Percentiles rank a stretch among this genome's conserved stretches.
These are phyloP conservation scores for Pitangus sulphuratus DNA, from an alignment of 2,797 vertebrate genomes.

Conservation along the genomic window DNA sequence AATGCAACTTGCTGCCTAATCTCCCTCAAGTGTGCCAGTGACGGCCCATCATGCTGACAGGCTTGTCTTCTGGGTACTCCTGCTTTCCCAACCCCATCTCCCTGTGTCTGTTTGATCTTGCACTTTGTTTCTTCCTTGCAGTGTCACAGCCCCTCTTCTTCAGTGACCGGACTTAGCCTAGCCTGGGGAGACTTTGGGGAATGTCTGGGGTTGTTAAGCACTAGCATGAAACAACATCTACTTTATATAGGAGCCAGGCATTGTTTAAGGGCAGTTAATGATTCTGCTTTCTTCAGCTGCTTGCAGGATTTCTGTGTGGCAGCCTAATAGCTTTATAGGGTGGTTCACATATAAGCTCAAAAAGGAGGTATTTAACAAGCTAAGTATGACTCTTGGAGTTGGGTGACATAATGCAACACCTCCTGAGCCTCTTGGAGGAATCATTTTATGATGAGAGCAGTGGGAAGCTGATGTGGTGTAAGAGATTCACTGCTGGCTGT, in stretches of 20 bases:
- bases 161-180: rapidly evolving
- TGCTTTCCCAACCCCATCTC: background rate
- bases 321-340: background rate
- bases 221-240: background rate
- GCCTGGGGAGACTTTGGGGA: background rate
- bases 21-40: background rate
- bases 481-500: background rate
- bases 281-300: background rate
- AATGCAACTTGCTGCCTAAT: background rate
- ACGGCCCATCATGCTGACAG: background rate
- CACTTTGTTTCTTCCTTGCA: background rate
- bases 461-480: background rate
- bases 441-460: background rate
- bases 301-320: background rate
- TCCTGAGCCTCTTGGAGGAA: background rate
- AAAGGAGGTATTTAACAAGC: background rate
- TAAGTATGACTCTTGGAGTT: background rate
- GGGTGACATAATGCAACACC: background rate
- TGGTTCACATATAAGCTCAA: background rate
- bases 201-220: background rate
- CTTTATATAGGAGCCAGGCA: background rate
- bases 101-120: background rate
- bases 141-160: background rate
- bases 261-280: background rate
- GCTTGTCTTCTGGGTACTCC: background rate